Evolutionary conservation across 1,140 invertebrate species (phyloP).

Genomic region (Diachasma alloeum): DNA sequence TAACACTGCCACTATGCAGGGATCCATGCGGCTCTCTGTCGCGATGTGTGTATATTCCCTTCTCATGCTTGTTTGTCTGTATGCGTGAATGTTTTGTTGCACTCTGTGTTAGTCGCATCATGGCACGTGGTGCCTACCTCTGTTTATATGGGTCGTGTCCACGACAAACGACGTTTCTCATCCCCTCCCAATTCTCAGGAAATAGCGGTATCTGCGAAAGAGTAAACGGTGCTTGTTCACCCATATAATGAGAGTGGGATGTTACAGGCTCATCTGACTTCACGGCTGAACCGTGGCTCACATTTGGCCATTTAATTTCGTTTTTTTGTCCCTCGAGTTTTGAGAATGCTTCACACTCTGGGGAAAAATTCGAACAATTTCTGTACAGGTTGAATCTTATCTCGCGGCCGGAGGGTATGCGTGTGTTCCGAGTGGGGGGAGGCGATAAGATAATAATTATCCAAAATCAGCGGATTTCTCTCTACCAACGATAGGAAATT

Average conservation of each 20-base stretch:
- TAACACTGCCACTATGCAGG: background rate
- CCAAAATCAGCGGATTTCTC: background rate
- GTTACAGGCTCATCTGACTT: background rate
- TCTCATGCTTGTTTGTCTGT: background rate
- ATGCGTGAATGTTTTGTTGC: background rate
- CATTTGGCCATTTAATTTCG: background rate
- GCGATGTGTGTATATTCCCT: background rate
- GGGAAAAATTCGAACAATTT: background rate
- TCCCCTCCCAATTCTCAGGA: constrained; percentile 20
- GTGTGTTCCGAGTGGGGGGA: background rate
- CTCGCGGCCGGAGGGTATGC: background rate
- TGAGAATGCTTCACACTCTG: background rate
- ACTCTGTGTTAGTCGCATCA: constrained; percentile 21
- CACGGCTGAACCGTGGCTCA: background rate
- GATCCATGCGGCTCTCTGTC: background rate
- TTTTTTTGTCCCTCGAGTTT: background rate
- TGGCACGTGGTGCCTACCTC: constrained; percentile 7
- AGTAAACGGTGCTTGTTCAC: constrained; percentile 23
- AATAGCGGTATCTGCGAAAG: constrained; percentile 26
- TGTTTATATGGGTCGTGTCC: constrained; percentile 27
- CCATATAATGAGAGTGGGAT: background rate
- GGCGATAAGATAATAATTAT: background rate
- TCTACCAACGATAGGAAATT: background rate
- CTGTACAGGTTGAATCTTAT: background rate
- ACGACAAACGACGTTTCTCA: constrained; percentile 27